Percentiles rank a stretch among this genome's conserved stretches.
Evolutionary conservation across 2,888 invertebrate species (phyloP).

Genomic region (Sarcophaga subvicina): DNA sequence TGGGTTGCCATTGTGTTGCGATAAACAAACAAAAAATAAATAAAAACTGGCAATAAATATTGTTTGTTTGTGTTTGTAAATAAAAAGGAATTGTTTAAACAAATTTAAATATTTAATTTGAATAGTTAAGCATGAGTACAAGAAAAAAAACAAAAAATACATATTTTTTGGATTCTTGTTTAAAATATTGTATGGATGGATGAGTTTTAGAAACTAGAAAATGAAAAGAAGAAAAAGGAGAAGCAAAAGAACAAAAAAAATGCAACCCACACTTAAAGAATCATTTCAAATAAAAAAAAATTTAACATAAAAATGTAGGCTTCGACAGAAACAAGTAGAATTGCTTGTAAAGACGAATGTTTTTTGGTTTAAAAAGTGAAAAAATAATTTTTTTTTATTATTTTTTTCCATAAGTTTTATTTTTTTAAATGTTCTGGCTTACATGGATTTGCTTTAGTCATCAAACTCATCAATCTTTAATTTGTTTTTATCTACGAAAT

Average conservation of each 20-base stretch:
- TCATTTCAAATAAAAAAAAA: background rate
- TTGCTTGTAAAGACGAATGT: background rate
- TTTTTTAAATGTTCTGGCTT: too few relatives aligned
- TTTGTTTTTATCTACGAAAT: too few relatives aligned
- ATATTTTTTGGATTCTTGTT: background rate
- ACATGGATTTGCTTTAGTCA: too few relatives aligned
- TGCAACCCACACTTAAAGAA: slow-evolving; percentile 38
- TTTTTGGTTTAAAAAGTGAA: too few relatives aligned
- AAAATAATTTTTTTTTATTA: too few relatives aligned
- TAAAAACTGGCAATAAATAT: too few relatives aligned
- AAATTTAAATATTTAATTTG: slow-evolving; percentile 37
- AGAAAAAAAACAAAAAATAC: background rate
- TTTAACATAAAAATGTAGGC: slow-evolving; percentile 35
- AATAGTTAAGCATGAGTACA: background rate
- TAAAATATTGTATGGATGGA: slow-evolving; percentile 2
- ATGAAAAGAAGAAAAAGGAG: background rate
- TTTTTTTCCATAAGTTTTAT: too few relatives aligned
- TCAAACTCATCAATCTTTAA: too few relatives aligned
- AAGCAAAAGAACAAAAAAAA: slow-evolving; percentile 19
- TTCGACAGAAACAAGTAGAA: background rate
- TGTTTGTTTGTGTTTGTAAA: background rate
- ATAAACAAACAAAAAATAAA: too few relatives aligned
- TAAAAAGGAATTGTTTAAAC: slow-evolving; percentile 13
- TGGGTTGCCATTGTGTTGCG: too few relatives aligned
- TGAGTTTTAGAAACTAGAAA: slow-evolving; percentile 1